Evolutionary conservation across 2,113 vertebrate genomes (phyloP), one percentile per base, ranked within the genome.

Genomic region (Erythrocercus mccallii): DNA sequence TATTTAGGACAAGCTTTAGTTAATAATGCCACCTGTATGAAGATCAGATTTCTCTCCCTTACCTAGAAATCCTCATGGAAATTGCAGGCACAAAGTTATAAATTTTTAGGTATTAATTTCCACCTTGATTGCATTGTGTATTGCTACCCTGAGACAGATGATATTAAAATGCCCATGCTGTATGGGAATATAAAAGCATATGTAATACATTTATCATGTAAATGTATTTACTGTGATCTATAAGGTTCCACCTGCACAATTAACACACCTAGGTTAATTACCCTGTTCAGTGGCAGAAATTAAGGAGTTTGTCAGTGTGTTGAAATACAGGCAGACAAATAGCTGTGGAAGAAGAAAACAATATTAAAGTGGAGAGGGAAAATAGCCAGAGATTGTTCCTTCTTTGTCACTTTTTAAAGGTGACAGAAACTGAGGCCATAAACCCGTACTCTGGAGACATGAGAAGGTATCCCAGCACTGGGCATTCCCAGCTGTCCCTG

Each of bases 21-120:
- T 81, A 61, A 10, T 40, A 53, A 77, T 0, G 0, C 42, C 9
- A 80, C 5, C 17, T 42, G 20, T 56, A 71, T 38, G 38, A 64
- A 17, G 42, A 64, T 28, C 40, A 79, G 25, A 72, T 73, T 88
- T 82, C 48, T 86, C 9, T 25, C 12, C 14, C 5, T 62, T 57
- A 35, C 20, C 17, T n/a, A 78, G 15, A 11, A 88, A 23, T 53
- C 40, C 64, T 19, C 27, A 45, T 12, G 20, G 45, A 92, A 94
- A 81, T 33, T 57, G 24, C 35, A 72, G 17, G 11, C 1, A 1
- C 37, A 77, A 76, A 87, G 6, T 20, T 35, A 28, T 18, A 71
- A 53, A 81, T 30, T 22, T 8, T 8, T 45, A 5, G 38, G 12
- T 5, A 31, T 51, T 72, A 33, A 5, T 60, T 87, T 56, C 37